phyloP scores from a whole-genome alignment of 2,888 invertebrate genomes.

The Anoplius nigerrimus region DNA sequence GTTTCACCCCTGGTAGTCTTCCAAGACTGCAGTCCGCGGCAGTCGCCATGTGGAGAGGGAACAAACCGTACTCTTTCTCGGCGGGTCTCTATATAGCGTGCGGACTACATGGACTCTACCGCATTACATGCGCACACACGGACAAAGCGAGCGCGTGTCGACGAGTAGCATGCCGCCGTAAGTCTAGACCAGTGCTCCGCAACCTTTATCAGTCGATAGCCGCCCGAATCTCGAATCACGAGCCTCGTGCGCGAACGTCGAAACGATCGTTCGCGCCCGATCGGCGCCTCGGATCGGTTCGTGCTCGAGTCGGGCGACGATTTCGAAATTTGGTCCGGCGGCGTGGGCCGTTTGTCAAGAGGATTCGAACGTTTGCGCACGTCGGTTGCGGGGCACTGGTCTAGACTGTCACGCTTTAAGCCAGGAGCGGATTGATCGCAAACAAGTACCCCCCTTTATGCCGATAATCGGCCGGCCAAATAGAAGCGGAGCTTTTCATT shows the following conservation, averaged over 20 bases:
- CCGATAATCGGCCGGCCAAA: too few relatives aligned
- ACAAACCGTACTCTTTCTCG: conserved; percentile 41
- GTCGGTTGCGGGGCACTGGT: conserved; percentile 1
- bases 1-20: conserved; percentile 24
- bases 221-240: too few relatives aligned
- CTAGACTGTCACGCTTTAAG: conserved; percentile 26
- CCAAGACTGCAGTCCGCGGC: conserved; percentile 22
- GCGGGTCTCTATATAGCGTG: conserved; percentile 20
- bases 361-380: background rate
- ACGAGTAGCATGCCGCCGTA: conserved; percentile 27
- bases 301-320: too few relatives aligned
- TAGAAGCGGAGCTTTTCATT: too few relatives aligned
- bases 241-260: too few relatives aligned
- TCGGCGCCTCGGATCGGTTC: too few relatives aligned
- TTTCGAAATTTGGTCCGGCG: too few relatives aligned
- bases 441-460: too few relatives aligned
- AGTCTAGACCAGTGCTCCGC: conserved; percentile 22
- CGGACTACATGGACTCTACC: conserved; percentile 23
- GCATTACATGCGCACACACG: conserved; percentile 4
- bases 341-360: too few relatives aligned
- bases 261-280: too few relatives aligned
- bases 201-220: background rate
- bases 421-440: conserved; percentile 38
- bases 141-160: conserved; percentile 1
- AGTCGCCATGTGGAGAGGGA: conserved; percentile 37